Conservation (phyloP, 1,140 invertebrate genomes). For the Drosophila auraria region DNA sequence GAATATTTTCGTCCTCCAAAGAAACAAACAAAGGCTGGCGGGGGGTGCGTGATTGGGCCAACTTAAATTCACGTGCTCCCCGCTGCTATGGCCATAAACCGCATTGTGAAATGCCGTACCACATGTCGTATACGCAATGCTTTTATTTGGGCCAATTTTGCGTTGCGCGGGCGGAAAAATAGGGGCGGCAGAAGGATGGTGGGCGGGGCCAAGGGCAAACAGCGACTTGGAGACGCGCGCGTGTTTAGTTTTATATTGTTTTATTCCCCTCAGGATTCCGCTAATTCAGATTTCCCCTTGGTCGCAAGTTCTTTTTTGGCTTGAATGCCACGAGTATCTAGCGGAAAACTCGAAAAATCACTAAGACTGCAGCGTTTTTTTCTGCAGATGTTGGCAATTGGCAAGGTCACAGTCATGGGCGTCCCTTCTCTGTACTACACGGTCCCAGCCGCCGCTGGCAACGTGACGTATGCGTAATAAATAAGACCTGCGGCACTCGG, state of each 20-base stretch:
- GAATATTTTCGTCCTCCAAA: slow-evolving; percentile 33
- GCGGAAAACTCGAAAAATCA: slow-evolving; percentile 4
- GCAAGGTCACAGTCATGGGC: slow-evolving; percentile 51
- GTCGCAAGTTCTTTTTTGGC: not conserved
- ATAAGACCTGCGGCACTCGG: slow-evolving; percentile 52
- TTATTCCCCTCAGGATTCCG: slow-evolving; percentile 40
- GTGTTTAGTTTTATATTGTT: slow-evolving; percentile 67
- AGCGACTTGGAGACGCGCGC: slow-evolving; percentile 68
- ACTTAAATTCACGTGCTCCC: slow-evolving; percentile 61
- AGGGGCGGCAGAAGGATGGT: not conserved
- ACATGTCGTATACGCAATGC: slow-evolving; percentile 66
- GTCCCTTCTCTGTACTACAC: not conserved
- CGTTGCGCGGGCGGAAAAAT: slow-evolving; percentile 6
- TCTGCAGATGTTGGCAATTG: slow-evolving; percentile 42
- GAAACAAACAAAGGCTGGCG: slow-evolving; percentile 5
- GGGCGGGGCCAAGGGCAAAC: slow-evolving; percentile 61
- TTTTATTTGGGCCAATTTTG: slow-evolving; percentile 67
- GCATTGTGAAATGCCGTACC: slow-evolving; percentile 52
- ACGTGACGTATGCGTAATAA: slow-evolving; percentile 79
- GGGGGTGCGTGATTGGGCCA: slow-evolving; percentile 57
- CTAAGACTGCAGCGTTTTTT: slow-evolving; percentile 15
- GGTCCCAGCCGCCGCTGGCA: slow-evolving; percentile 17
- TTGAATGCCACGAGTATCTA: slow-evolving; percentile 1
- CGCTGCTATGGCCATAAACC: slow-evolving; percentile 53
- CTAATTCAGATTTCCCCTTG: slow-evolving; percentile 40